Evolutionary conservation across 1,140 invertebrate genomes (phyloP), one percentile per base, ranked within the genome.

Genomic region (Cyphomyrmex costatus): DNA sequence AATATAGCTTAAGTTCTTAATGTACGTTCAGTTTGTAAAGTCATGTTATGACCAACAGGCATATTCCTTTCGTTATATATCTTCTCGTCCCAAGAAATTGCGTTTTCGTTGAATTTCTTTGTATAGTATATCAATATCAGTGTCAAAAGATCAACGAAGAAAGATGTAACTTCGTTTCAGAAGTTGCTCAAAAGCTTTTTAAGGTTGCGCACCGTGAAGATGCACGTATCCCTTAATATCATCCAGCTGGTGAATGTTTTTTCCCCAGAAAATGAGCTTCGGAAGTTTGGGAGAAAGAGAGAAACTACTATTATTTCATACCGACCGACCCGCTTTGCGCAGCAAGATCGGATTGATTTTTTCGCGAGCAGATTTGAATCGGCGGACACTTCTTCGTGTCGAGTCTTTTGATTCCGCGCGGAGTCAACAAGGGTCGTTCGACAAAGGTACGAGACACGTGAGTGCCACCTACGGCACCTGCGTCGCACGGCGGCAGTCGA

Each of bases 401-500:
- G 60, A 30, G 60, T 61, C n/a, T n/a, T 30, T 30, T 21, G 60
- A 6, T 1, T 16, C 27, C 24, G 24, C 60, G 33, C 33, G 68
- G 3, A 49, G 21, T 24, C 16, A 42, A 42, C n/a, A n/a, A n/a
- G n/a, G n/a, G 36, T 42, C 27, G 70, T 10, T n/a, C 10, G 16
- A 19, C 30, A n/a, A 66, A 3, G 10, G 16, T n/a, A 60, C 24
- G 76, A 7, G 19, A 46, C 7, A 42, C 24, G 53, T 19, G 53
- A n/a, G 53, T n/a, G n/a, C 7, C 7, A 3, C 36, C 36, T 36
- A 6, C 46, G 10, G 14, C 73, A 78, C 46, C 76, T 68, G 77
- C 74, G 89, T 90, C 19, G 88, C 90, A 71, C 92, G 91, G 88
- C 92, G 90, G 92, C 91, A 93, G 90, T 91, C 92, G 93, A 92